Conservation (phyloP, 37 sponge, comb jelly and placozoan genomes). For the Cliona cf. orientalis region DNA sequence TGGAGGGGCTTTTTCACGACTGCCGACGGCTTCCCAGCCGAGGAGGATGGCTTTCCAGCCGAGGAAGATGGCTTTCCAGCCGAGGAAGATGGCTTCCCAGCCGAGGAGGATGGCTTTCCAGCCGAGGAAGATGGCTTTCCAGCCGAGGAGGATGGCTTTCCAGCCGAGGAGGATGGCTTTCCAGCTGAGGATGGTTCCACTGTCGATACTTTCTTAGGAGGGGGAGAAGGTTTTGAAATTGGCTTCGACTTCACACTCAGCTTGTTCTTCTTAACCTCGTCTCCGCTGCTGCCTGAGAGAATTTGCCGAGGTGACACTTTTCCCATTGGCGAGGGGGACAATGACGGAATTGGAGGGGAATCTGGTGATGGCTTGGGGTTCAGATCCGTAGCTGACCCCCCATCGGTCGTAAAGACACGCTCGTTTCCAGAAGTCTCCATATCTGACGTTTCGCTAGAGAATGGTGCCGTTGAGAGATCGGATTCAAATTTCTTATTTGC, state of each 20-base stretch:
- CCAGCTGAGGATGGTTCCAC: neutral
- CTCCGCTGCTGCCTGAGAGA: neutral
- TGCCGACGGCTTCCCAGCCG: neutral
- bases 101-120: neutral
- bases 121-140: neutral
- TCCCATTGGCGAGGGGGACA: neutral
- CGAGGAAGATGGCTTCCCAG: neutral
- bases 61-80: neutral
- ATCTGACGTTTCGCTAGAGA: conserved; percentile 81
- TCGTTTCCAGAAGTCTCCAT: conserved; percentile 77
- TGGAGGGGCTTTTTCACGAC: conserved; percentile 2
- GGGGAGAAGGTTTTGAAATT: neutral
- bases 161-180: neutral
- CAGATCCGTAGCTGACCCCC: neutral
- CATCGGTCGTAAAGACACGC: neutral
- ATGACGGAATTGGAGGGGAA: neutral
- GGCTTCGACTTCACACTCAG: neutral
- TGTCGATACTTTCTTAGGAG: neutral
- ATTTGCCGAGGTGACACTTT: neutral
- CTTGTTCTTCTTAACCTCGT: neutral
- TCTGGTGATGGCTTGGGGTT: neutral
- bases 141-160: neutral
- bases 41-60: neutral
- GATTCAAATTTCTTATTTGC: conserved; percentile 23
- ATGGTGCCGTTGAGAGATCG: conserved; percentile 69